phyloP scores from a whole-genome alignment of 2,888 invertebrate genomes.

The Anaspis maculata region DNA sequence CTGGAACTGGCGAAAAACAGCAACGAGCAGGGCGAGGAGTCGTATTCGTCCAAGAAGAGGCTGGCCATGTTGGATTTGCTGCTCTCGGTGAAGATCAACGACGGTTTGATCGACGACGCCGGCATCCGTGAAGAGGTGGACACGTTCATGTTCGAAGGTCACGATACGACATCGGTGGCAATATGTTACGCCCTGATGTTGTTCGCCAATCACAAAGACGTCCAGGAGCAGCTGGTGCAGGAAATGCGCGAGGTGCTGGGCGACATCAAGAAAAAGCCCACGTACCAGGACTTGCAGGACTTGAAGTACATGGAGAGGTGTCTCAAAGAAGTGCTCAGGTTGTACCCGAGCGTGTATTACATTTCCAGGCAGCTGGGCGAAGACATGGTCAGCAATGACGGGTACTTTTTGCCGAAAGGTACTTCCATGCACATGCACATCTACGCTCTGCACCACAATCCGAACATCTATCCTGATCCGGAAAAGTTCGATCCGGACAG shows the following conservation, averaged over 20 bases:
- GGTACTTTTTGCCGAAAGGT: background rate
- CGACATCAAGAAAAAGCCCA: background rate
- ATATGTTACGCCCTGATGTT: background rate
- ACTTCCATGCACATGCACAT: background rate
- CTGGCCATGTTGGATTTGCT: background rate
- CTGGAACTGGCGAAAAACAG: background rate
- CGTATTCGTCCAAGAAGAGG: background rate
- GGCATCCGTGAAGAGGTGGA: background rate
- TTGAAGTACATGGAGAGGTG: background rate
- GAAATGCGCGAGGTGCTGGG: background rate
- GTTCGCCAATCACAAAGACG: background rate
- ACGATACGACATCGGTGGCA: background rate
- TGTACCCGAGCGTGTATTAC: background rate
- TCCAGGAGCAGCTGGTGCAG: background rate
- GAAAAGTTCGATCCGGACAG: constrained; percentile 21
- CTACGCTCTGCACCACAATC: constrained; percentile 19
- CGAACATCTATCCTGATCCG: constrained; percentile 18
- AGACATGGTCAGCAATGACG: background rate
- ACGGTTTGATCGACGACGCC: background rate
- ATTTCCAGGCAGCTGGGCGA: background rate
- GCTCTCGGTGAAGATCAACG: background rate
- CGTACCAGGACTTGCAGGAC: background rate
- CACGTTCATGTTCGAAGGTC: no score
- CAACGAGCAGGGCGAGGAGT: no score
- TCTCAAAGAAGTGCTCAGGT: background rate